Percentiles rank a stretch among this genome's conserved stretches.
phyloP scores from a whole-genome alignment of 2,113 vertebrate species.

The Chroicocephalus ridibundus region DNA sequence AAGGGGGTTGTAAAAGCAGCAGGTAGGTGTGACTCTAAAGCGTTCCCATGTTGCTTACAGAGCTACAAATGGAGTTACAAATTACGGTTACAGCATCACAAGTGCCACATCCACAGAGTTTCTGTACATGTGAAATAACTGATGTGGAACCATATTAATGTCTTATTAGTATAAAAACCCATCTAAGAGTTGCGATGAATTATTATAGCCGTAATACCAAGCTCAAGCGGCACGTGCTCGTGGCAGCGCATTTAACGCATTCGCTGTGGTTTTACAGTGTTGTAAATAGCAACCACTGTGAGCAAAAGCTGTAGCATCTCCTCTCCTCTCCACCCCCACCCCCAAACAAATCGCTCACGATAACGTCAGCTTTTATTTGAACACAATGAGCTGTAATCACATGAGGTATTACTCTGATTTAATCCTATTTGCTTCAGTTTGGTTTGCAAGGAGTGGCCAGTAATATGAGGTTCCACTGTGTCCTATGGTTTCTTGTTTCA shows the following conservation, averaged over 20 bases:
- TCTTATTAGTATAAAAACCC: not conserved
- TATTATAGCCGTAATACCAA: not conserved
- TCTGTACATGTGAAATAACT: not conserved
- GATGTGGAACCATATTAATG: not conserved
- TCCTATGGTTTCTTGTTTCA: not conserved
- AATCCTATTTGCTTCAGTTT: slow-evolving; percentile 46
- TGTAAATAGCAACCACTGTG: slow-evolving; percentile 1
- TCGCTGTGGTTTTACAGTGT: not conserved
- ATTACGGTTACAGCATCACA: not conserved
- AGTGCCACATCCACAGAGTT: not conserved
- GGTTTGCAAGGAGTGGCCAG: slow-evolving; percentile 23
- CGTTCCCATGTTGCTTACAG: not conserved
- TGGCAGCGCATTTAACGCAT: not conserved
- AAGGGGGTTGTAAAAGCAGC: not conserved
- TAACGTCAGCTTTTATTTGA: slow-evolving; percentile 43
- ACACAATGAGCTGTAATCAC: slow-evolving; percentile 48
- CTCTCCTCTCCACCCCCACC: not conserved
- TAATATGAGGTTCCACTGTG: not conserved
- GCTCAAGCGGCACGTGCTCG: fast-evolving
- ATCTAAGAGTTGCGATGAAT: not conserved
- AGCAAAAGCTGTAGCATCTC: slow-evolving; percentile 19
- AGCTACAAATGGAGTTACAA: not conserved
- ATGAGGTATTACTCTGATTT: slow-evolving; percentile 41
- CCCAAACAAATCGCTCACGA: not conserved
- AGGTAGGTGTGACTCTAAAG: not conserved